Evolutionary conservation across 2,888 invertebrate species (phyloP).

Genomic region (Bhutanitis thaidina): DNA sequence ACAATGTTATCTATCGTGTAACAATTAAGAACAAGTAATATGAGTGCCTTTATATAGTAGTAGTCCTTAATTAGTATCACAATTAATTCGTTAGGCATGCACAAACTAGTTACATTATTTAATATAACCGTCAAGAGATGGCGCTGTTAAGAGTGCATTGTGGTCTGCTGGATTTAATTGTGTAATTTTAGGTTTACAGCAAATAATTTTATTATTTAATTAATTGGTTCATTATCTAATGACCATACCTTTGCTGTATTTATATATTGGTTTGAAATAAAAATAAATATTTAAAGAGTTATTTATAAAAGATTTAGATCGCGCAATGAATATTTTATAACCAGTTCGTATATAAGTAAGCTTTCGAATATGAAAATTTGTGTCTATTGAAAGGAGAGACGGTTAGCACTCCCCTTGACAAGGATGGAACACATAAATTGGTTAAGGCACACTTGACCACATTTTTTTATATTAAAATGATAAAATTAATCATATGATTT

Average conservation of each 20-base stretch:
- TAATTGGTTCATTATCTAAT: too few relatives aligned
- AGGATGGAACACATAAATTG: slow-evolving; percentile 85
- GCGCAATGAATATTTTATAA: slow-evolving; percentile 27
- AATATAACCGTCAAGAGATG: slow-evolving; percentile 23
- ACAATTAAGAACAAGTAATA: too few relatives aligned
- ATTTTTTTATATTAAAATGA: slow-evolving; percentile 36
- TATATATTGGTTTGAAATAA: too few relatives aligned
- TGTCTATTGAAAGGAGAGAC: slow-evolving; percentile 99
- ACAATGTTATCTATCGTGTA: too few relatives aligned
- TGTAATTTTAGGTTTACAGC: not conserved
- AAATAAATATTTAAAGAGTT: not conserved
- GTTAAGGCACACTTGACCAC: slow-evolving; percentile 54
- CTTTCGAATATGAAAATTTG: slow-evolving; percentile 37
- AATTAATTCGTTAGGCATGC: too few relatives aligned
- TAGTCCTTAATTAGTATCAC: too few relatives aligned
- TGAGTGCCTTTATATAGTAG: too few relatives aligned
- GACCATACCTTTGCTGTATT: too few relatives aligned
- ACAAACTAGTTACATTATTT: too few relatives aligned
- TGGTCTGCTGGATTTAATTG: not conserved
- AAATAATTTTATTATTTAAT: too few relatives aligned
- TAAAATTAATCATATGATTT: too few relatives aligned
- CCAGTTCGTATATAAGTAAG: slow-evolving; percentile 29
- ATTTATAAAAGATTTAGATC: slow-evolving; percentile 20
- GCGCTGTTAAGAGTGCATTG: slow-evolving; percentile 24
- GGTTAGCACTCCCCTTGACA: slow-evolving; percentile 98